Percentiles rank a stretch among this genome's conserved stretches.
phyloP scores from a whole-genome alignment of 2,113 vertebrate species.

The Hyla sarda region DNA sequence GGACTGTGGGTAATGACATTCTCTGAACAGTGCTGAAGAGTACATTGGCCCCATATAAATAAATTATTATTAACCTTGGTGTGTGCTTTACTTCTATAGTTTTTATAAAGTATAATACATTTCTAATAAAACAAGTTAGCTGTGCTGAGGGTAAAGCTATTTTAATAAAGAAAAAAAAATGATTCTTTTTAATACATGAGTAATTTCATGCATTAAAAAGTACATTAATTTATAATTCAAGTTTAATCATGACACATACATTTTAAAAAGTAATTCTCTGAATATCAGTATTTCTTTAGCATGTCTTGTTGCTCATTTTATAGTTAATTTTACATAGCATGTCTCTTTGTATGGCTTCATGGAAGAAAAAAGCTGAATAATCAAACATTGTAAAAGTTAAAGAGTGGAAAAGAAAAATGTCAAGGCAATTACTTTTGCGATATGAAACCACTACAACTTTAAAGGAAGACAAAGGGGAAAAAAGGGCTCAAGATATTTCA shows the following conservation, averaged over 20 bases:
- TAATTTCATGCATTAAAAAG: background rate
- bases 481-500: slow-evolving; percentile 39
- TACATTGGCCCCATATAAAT: too few relatives aligned
- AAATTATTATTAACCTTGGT: too few relatives aligned
- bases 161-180: too few relatives aligned
- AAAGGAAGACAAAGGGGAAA: slow-evolving; percentile 26
- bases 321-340: slow-evolving; percentile 33
- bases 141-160: background rate
- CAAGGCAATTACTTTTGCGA: slow-evolving; percentile 52
- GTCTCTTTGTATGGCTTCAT: slow-evolving; percentile 35
- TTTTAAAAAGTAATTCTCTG: background rate
- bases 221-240: background rate
- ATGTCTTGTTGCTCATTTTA: slow-evolving; percentile 14
- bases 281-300: background rate
- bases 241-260: background rate
- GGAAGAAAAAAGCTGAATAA: slow-evolving; percentile 50
- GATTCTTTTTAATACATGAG: too few relatives aligned
- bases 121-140: background rate
- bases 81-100: too few relatives aligned
- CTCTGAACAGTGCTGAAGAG: too few relatives aligned
- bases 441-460: slow-evolving; percentile 45
- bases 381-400: slow-evolving; percentile 42
- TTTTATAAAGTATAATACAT: too few relatives aligned
- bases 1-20: too few relatives aligned
- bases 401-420: slow-evolving; percentile 37